Conservation (phyloP, 2,888 invertebrate genomes). For the Microplitis manilae region DNA sequence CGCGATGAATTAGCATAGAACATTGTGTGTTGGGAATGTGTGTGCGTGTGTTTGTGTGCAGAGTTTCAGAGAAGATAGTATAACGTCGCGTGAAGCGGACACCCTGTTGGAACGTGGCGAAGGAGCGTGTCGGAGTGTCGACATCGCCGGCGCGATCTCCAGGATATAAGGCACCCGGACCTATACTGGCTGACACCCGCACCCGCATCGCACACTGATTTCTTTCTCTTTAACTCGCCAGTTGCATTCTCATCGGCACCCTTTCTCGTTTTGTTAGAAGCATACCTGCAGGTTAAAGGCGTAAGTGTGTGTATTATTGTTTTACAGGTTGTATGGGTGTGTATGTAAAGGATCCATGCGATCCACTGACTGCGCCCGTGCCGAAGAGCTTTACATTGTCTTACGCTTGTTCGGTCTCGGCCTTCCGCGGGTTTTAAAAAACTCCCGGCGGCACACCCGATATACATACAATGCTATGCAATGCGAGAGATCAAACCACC, state of each 20-base stretch:
- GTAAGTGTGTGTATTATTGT: neutral
- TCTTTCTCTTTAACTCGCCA: neutral
- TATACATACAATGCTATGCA: constrained; percentile 68
- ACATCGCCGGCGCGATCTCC: constrained; percentile 52
- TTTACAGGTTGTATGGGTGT: neutral
- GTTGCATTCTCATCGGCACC: constrained; percentile 44
- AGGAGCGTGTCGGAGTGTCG: constrained; percentile 51
- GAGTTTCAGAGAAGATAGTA: constrained; percentile 1
- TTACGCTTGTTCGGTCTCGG: constrained; percentile 44
- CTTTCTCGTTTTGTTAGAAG: constrained; percentile 31
- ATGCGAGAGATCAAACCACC: constrained; percentile 57
- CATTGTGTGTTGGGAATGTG: constrained; percentile 12
- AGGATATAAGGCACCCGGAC: constrained; percentile 48
- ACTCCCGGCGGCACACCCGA: constrained; percentile 50
- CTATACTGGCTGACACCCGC: constrained; percentile 23
- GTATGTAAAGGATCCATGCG: constrained; percentile 17
- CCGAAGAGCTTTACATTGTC: constrained; percentile 51
- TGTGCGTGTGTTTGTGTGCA: neutral
- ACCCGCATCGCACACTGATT: neutral
- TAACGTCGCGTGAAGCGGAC: constrained; percentile 21
- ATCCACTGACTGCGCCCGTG: constrained; percentile 39
- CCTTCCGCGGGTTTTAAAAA: constrained; percentile 36
- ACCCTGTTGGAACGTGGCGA: constrained; percentile 41
- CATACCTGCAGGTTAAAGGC: constrained; percentile 5
- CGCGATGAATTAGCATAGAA: constrained; percentile 28